phyloP scores from a whole-genome alignment of 2,113 vertebrate species.

The Sakesphorus luctuosus region DNA sequence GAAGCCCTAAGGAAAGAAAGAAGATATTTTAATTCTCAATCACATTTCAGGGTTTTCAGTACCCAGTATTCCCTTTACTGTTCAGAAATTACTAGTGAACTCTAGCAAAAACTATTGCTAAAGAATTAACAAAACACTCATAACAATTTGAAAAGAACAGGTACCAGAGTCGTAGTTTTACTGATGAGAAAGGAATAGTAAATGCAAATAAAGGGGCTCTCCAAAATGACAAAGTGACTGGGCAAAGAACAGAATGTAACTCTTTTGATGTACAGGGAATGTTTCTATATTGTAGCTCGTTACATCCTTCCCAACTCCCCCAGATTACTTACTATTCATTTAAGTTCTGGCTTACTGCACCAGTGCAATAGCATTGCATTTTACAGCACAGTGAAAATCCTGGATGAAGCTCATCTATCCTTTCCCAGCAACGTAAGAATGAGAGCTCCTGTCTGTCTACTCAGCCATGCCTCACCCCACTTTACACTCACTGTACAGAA shows the following conservation, averaged over 20 bases:
- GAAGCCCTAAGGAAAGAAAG: slow-evolving; percentile 33
- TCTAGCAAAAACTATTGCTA: background rate
- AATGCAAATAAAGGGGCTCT: background rate
- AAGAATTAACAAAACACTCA: background rate
- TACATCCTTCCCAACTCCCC: background rate
- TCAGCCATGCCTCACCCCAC: background rate
- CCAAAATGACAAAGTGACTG: background rate
- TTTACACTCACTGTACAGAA: background rate
- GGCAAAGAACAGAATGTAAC: background rate
- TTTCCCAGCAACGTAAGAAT: background rate
- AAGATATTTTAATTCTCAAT: background rate
- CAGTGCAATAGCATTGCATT: background rate
- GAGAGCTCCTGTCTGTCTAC: background rate
- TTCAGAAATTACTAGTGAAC: background rate
- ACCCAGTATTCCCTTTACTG: background rate
- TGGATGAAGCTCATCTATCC: background rate
- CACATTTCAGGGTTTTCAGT: background rate
- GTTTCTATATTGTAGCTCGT: background rate
- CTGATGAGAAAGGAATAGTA: background rate
- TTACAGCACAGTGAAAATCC: background rate
- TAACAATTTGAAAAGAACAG: background rate
- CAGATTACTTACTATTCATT: background rate
- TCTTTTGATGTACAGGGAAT: background rate
- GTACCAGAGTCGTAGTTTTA: background rate
- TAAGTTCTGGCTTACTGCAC: background rate